phyloP scores from a whole-genome alignment of 2,888 invertebrate species.

The Calameuta pallipes region DNA sequence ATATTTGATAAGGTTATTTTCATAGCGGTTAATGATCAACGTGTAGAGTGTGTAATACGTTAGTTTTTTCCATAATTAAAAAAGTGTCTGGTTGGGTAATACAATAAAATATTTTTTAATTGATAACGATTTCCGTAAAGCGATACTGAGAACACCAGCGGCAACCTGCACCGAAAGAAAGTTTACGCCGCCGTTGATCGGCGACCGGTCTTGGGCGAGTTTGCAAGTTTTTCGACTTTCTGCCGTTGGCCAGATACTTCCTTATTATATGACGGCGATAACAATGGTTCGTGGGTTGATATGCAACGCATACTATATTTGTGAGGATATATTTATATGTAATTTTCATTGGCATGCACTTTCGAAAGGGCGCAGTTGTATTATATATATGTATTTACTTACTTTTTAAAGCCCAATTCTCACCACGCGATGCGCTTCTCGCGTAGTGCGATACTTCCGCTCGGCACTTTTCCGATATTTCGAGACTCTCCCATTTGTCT shows the following conservation, averaged over 20 bases:
- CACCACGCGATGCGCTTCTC: slow-evolving; percentile 65
- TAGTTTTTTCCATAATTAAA: not conserved
- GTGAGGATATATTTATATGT: not conserved
- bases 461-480: slow-evolving; percentile 66
- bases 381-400: slow-evolving; percentile 42
- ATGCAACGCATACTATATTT: not conserved
- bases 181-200: not conserved
- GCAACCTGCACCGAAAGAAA: not conserved
- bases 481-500: slow-evolving; percentile 65
- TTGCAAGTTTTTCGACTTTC: slow-evolving; percentile 2
- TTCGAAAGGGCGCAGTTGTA: not conserved
- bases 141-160: not conserved
- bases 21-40: not conserved
- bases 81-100: not conserved
- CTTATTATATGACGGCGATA: not conserved
- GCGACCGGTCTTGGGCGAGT: not conserved
- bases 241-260: not conserved
- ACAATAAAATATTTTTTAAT: not conserved
- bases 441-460: slow-evolving; percentile 66
- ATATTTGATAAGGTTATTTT: not conserved
- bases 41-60: too few relatives aligned
- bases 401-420: slow-evolving; percentile 70
- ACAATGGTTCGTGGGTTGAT: slow-evolving; percentile 4
- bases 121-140: not conserved
- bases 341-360: not conserved